Conservation (phyloP, 2,797 vertebrate genomes). For the Squalus acanthias region DNA sequence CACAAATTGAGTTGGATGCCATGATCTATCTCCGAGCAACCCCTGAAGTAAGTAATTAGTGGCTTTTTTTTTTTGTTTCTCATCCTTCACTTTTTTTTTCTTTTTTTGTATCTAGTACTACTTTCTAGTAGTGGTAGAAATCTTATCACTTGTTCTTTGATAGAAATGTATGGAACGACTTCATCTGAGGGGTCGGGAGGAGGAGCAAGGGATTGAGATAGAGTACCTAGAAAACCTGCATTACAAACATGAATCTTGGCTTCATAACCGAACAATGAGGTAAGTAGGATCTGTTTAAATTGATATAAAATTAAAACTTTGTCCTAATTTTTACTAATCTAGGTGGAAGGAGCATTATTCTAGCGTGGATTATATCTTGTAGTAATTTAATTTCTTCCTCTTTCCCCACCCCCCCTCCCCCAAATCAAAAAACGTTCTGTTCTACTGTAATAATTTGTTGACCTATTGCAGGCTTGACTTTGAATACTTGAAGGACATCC, state of each 20-base stretch:
- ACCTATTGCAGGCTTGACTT: constrained; percentile 63
- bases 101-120: not conserved
- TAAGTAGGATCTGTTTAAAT: constrained; percentile 44
- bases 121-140: not conserved
- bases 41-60: constrained; percentile 59
- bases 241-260: constrained; percentile 73
- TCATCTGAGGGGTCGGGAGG: constrained; percentile 62
- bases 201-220: constrained; percentile 70
- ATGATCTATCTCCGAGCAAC: constrained; percentile 73
- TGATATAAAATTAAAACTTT: not conserved
- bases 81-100: not conserved
- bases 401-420: not conserved
- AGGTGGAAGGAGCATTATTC: not conserved
- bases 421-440: not conserved
- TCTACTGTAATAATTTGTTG: not conserved
- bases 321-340: not conserved
- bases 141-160: not conserved
- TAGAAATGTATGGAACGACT: constrained; percentile 77
- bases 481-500: constrained; percentile 64
- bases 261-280: constrained; percentile 64
- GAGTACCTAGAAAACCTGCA: constrained; percentile 78
- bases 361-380: not conserved
- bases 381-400: not conserved
- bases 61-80: not conserved
- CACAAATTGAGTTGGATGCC: constrained; percentile 63